Percentiles rank a stretch among this genome's conserved stretches.
phyloP scores from a whole-genome alignment of 2,113 vertebrate genomes.

The Melanocharis versteri region DNA sequence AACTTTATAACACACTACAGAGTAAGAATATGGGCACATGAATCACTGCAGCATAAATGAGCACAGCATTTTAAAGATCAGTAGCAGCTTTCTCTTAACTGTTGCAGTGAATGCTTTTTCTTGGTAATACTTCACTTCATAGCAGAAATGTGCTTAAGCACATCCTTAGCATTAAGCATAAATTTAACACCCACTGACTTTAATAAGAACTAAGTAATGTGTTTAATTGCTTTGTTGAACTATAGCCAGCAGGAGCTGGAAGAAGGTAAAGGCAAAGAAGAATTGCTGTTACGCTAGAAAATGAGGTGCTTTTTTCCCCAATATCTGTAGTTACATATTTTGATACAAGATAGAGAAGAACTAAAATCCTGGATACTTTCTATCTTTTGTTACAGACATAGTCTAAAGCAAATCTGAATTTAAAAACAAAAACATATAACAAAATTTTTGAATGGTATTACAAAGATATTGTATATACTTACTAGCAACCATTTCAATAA shows the following conservation, averaged over 20 bases:
- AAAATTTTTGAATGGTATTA: background rate
- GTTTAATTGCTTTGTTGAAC: background rate
- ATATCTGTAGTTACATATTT: background rate
- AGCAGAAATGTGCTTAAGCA: background rate
- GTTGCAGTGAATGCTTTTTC: background rate
- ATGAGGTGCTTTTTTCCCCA: accelerated
- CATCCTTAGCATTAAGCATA: background rate
- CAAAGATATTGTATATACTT: background rate
- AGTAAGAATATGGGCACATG: background rate
- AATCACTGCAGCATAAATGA: background rate
- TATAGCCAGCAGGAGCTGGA: background rate
- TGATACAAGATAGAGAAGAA: background rate
- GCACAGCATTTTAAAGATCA: background rate
- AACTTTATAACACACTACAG: background rate
- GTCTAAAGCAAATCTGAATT: background rate
- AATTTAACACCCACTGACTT: background rate
- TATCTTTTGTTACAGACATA: background rate
- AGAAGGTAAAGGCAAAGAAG: background rate
- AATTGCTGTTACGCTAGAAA: background rate
- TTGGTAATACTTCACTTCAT: background rate
- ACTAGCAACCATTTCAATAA: background rate
- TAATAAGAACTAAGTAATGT: background rate
- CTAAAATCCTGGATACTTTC: background rate
- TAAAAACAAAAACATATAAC: background rate
- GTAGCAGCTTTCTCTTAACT: background rate